Conservation (phyloP, 1,140 invertebrate species). For the Augochlora pura region DNA sequence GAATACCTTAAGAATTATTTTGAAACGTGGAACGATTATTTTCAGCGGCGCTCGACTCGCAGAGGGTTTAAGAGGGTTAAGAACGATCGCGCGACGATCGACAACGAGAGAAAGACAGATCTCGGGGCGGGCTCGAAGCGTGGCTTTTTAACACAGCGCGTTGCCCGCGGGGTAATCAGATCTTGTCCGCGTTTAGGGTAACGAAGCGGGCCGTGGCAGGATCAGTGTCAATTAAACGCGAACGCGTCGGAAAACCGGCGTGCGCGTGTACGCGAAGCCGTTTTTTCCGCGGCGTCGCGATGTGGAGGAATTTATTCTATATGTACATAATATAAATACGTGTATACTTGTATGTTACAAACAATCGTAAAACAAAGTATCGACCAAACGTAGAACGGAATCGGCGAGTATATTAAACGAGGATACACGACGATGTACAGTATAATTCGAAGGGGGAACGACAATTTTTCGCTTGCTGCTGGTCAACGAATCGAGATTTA, state of each 20-base stretch:
- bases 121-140: too few relatives aligned
- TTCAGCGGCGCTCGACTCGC: too few relatives aligned
- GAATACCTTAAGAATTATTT: too few relatives aligned
- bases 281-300: constrained; percentile 8
- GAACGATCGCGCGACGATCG: too few relatives aligned
- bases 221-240: constrained; percentile 57
- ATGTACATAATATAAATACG: constrained; percentile 46
- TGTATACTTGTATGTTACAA: constrained; percentile 13
- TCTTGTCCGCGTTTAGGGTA: neutral
- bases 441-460: too few relatives aligned
- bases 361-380: constrained; percentile 36
- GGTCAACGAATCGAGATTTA: neutral
- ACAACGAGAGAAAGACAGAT: too few relatives aligned
- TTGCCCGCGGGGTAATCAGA: too few relatives aligned
- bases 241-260: constrained; percentile 7
- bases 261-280: too few relatives aligned
- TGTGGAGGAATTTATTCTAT: constrained; percentile 6
- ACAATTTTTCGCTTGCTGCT: neutral
- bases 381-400: constrained; percentile 39
- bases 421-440: neutral
- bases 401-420: neutral
- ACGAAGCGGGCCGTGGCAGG: neutral
- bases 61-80: too few relatives aligned
- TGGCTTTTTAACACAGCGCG: too few relatives aligned
- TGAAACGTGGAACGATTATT: too few relatives aligned